Percentiles rank a stretch among this genome's conserved stretches.
These are phyloP conservation scores for Channallabes apus DNA, from an alignment of 2,797 vertebrate species.

Conservation along the genomic window DNA sequence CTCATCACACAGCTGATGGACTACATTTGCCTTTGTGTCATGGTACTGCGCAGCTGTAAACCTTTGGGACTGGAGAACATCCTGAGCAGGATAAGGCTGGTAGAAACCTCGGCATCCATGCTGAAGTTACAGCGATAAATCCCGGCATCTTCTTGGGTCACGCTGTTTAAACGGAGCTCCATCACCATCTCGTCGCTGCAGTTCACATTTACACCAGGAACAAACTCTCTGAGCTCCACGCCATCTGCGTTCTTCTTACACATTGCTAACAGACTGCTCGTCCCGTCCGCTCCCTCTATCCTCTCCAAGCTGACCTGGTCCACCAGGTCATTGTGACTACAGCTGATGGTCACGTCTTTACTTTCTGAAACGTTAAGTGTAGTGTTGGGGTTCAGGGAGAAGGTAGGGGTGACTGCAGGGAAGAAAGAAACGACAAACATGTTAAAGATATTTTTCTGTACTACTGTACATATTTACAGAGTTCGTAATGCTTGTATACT, in stretches of 20 bases:
- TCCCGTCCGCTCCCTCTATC: neutral
- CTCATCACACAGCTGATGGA: neutral
- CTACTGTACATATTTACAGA: neutral
- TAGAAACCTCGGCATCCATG: neutral
- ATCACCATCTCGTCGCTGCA: constrained; percentile 20
- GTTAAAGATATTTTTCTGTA: neutral
- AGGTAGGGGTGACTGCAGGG: constrained; percentile 29
- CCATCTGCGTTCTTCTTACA: neutral
- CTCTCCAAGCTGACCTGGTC: constrained; percentile 14
- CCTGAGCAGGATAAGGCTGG: neutral
- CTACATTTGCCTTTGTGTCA: neutral
- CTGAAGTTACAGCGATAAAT: constrained; percentile 30
- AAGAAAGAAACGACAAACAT: constrained; percentile 6
- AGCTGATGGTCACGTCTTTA: constrained; percentile 3
- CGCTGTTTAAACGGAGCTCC: constrained; percentile 17
- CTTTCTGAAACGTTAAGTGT: neutral
- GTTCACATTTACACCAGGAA: neutral
- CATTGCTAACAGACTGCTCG: constrained; percentile 5
- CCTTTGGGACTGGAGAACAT: constrained; percentile 3
- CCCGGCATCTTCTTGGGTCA: neutral
- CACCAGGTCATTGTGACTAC: neutral
- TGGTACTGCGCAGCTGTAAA: neutral
- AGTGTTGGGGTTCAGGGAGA: constrained; percentile 28
- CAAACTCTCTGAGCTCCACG: neutral
- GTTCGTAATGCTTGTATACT: neutral